These are phyloP conservation scores for Ophthalmolycus amberensis DNA, from an alignment of 2,113 vertebrate species.

Conservation along the genomic window DNA sequence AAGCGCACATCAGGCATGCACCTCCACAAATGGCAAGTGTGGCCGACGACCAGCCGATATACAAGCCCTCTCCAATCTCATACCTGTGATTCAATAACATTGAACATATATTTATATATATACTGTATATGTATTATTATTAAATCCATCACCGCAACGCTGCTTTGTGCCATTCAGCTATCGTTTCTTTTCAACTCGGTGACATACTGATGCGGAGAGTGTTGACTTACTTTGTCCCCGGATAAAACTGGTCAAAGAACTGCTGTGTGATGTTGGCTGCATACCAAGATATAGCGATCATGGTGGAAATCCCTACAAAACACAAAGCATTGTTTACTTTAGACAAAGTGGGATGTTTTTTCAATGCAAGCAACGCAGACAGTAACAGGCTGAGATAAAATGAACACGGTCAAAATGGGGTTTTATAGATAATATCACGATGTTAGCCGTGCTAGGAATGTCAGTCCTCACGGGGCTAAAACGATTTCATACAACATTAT, in stretches of 20 bases:
- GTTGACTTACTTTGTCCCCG: slow-evolving; percentile 88
- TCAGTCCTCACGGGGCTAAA: neutral
- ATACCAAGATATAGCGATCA: slow-evolving; percentile 91
- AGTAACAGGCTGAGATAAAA: neutral
- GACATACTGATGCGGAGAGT: neutral
- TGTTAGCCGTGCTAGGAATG: neutral
- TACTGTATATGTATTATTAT: neutral
- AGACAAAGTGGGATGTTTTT: neutral
- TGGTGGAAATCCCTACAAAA: slow-evolving; percentile 84
- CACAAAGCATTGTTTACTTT: slow-evolving; percentile 10
- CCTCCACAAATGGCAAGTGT: slow-evolving; percentile 78
- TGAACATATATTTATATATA: neutral
- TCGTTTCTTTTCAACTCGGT: neutral
- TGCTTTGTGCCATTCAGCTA: neutral
- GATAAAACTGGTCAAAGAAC: slow-evolving; percentile 87
- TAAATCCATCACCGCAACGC: neutral
- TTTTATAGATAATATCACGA: neutral
- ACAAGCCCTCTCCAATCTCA: slow-evolving; percentile 83
- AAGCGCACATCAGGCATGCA: slow-evolving; percentile 73
- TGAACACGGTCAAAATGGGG: neutral
- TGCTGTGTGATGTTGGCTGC: slow-evolving; percentile 87
- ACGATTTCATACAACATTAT: neutral
- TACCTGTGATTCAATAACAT: slow-evolving; percentile 69
- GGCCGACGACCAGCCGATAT: slow-evolving; percentile 84
- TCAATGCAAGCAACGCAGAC: neutral